phyloP scores from a whole-genome alignment of 2,797 vertebrate genomes.

The Hydrolagus colliei region DNA sequence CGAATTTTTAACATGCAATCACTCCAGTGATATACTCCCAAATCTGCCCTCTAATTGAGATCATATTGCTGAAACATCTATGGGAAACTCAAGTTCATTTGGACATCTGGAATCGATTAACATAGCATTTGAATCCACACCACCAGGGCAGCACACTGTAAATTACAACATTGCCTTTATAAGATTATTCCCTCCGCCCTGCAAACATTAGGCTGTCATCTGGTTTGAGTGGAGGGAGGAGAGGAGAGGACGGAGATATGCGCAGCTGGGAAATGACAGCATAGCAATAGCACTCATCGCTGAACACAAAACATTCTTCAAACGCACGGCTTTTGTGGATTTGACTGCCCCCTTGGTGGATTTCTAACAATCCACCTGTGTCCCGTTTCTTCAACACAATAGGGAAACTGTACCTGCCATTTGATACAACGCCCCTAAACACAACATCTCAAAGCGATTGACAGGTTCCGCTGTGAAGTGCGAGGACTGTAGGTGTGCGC shows the following conservation, averaged over 20 bases:
- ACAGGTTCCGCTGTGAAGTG: too few species aligned
- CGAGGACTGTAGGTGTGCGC: too few species aligned
- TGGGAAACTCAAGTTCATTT: constrained; percentile 38
- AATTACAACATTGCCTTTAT: constrained; percentile 46
- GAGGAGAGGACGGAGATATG: not conserved
- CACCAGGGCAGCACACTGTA: constrained; percentile 43
- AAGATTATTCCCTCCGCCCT: constrained; percentile 35
- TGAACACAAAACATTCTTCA: not conserved
- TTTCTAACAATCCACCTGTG: too few species aligned
- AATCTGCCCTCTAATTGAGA: constrained; percentile 35
- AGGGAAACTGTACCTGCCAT: too few species aligned
- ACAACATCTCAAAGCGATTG: too few species aligned
- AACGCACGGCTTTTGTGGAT: too few species aligned
- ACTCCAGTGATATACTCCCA: constrained; percentile 31
- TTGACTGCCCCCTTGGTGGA: too few species aligned
- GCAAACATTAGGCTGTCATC: not conserved
- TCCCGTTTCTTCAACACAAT: too few species aligned
- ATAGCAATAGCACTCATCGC: not conserved
- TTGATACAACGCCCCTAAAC: too few species aligned
- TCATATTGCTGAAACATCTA: constrained; percentile 36
- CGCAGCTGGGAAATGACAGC: not conserved
- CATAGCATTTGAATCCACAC: constrained; percentile 42
- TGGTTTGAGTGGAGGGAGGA: constrained; percentile 3
- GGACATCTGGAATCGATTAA: constrained; percentile 44
- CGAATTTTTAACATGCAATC: constrained; percentile 35